Percentiles rank a stretch among this genome's conserved stretches.
Conservation (phyloP, 2,888 invertebrate species). For the Phyllotreta striolata region DNA sequence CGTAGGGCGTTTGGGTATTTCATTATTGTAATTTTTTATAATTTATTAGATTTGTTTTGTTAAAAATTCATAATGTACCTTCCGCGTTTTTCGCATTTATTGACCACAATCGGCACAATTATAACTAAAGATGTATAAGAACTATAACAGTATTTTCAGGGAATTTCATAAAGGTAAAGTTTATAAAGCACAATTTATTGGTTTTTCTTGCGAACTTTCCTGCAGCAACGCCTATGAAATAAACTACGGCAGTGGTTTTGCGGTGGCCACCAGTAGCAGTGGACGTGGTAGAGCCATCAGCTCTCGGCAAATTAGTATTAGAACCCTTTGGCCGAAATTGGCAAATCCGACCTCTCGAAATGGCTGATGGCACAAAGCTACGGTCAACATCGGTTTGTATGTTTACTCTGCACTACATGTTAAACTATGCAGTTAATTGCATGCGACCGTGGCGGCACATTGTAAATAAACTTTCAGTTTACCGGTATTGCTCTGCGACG, state of each 20-base stretch:
- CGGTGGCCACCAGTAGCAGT: slow-evolving; percentile 43
- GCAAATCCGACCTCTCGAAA: slow-evolving; percentile 45
- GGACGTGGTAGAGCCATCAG: slow-evolving; percentile 42
- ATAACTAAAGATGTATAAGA: too few relatives aligned
- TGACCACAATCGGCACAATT: too few relatives aligned
- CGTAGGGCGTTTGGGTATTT: neutral
- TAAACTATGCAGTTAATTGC: slow-evolving; percentile 59
- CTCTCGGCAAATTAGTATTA: slow-evolving; percentile 47
- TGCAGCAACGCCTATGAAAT: neutral
- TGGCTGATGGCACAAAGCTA: slow-evolving; percentile 41
- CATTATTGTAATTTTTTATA: too few relatives aligned
- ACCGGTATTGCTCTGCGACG: slow-evolving; percentile 48
- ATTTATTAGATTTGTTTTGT: too few relatives aligned
- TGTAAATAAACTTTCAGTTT: slow-evolving; percentile 57
- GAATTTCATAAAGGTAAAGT: too few relatives aligned
- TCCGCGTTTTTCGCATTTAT: neutral
- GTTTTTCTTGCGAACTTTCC: neutral
- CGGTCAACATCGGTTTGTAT: slow-evolving; percentile 46
- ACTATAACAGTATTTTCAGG: too few relatives aligned
- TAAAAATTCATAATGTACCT: too few relatives aligned
- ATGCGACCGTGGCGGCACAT: slow-evolving; percentile 52
- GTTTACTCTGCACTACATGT: slow-evolving; percentile 51
- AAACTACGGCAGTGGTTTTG: slow-evolving; percentile 47
- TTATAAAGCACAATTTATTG: too few relatives aligned
- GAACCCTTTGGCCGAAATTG: slow-evolving; percentile 44